Base-by-base conservation (phyloP, 53 echinoderm and acorn worm species). In the Pentamera pediparva region DNA sequence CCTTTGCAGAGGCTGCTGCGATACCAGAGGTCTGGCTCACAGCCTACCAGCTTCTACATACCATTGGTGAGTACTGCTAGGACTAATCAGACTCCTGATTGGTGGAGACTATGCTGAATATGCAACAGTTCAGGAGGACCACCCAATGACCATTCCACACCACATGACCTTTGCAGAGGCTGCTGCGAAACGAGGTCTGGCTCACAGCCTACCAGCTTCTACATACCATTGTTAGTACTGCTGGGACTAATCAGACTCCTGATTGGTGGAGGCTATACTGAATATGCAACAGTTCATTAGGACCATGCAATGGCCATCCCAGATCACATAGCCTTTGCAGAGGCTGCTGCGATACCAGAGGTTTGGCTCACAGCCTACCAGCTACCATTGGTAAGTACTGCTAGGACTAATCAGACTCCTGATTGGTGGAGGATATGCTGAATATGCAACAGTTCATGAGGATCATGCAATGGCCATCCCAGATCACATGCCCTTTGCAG, bases 21-120 rank as follows among this genome's bases (percentile, higher is more conserved):
- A 76, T 98, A 18, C 91, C 98, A 37, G 98, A 98, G 74, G 98
- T 86, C 29, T 98, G 98, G 98, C 75, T 98, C 15, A 91, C 89
- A 30, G 91, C 98, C 15, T 98, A 85, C 33, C 91, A 98, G 61
- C 62, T 98, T 36, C 71, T 98, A 5, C 80, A 88, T 70, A 74
- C 83, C 41, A 81, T 98, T 6, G 91, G 98, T 91, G 74, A 76
- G 67, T 67, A 32, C 15, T 61, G 1, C 13, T 45, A 15, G 47
- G 1, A 45, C n/a, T 15, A n/a, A 45, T 45, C 47, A 45, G 12
- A 15, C 47, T 45, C 12, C 12, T 15, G 12, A 45, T 45, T 45
- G 47, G 89, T 10, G 98, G 98, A 67, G 98, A 91, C 1, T 88
- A 98, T 75, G 91, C 89, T 59, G 88, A 98, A 62, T 98, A 84